These are phyloP conservation scores for Xiphorhynchus erythropygius DNA, from an alignment of 2,797 vertebrate species.

Conservation along the genomic window DNA sequence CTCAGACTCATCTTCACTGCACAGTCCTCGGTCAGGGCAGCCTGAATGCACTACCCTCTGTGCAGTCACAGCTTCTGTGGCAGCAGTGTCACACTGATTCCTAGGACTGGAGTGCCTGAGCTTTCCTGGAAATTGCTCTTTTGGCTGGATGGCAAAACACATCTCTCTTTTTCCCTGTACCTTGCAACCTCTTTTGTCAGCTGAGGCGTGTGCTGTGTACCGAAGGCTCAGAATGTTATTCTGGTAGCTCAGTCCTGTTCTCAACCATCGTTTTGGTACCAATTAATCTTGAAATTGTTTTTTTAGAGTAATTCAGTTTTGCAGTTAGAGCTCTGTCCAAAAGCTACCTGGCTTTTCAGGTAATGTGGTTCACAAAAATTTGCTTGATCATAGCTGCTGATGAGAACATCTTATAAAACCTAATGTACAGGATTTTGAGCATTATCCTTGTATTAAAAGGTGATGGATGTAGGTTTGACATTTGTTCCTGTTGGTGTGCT, in stretches of 20 bases:
- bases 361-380: not conserved
- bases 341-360: not conserved
- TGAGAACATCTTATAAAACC: not conserved
- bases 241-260: not conserved
- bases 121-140: not conserved
- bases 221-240: not conserved
- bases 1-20: not conserved
- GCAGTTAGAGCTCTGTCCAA: not conserved
- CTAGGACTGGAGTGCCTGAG: not conserved
- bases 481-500: slow-evolving; percentile 18
- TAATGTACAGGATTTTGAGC: not conserved
- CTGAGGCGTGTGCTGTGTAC: not conserved
- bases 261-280: not conserved
- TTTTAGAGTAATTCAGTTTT: not conserved
- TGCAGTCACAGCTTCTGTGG: not conserved
- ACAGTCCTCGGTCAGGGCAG: not conserved
- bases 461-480: slow-evolving; percentile 46
- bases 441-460: slow-evolving; percentile 45
- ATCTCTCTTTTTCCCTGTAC: not conserved
- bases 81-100: not conserved
- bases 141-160: not conserved
- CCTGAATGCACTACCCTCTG: not conserved
- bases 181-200: not conserved
- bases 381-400: not conserved
- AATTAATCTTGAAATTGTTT: not conserved